Evolutionary conservation across 2,113 vertebrate genomes (phyloP), one percentile per base, ranked within the genome.

Genomic region (Hippopotamus amphibius): DNA sequence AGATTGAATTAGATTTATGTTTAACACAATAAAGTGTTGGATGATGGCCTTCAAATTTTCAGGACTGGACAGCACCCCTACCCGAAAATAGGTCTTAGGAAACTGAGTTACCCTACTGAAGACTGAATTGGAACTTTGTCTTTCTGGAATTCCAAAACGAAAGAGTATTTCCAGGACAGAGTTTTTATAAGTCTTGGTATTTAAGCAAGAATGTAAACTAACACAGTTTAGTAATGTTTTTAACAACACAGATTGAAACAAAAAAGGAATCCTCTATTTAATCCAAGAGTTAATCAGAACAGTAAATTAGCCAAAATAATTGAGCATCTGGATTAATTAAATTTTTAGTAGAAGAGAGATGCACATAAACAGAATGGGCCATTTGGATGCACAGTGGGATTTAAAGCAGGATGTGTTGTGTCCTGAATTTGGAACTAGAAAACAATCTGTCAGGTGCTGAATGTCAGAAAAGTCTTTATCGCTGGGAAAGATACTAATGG

Each of bases 311-410:
- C 63, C 74, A 57, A 92, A 94, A 96, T 84, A 65, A 84, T 68
- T 30, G 24, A 92, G 84, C 92, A 96, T 92, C 90, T 90, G 90
- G 80, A 94, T 90, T 96, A 82, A 93, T 98, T 96, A 96, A 94
- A 84, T 71, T 94, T 95, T 97, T 95, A 97, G 90, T 92, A 80
- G 83, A 83, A 41, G 57, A 90, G 90, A 90, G 37, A 83, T 26
- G 22, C 33, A n/a, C 7, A 48, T 53, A 76, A 12, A 69, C 55
- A n/a, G 83, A 93, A 89, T 57, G 33, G 63, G 37, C 17, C 96
- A 90, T 97, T 84, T 93, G 83, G 50, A 66, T 91, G 43, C 77
- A 50, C 90, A 87, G 57, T 80, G 61, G 82, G 66, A 84, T 82
- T 94, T 41, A 90, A 92, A 96, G 21, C 19, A 95, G 53, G 48